Percentiles rank a stretch among this genome's conserved stretches.
Conservation (phyloP, 2,113 vertebrate genomes). For the Solea senegalensis region DNA sequence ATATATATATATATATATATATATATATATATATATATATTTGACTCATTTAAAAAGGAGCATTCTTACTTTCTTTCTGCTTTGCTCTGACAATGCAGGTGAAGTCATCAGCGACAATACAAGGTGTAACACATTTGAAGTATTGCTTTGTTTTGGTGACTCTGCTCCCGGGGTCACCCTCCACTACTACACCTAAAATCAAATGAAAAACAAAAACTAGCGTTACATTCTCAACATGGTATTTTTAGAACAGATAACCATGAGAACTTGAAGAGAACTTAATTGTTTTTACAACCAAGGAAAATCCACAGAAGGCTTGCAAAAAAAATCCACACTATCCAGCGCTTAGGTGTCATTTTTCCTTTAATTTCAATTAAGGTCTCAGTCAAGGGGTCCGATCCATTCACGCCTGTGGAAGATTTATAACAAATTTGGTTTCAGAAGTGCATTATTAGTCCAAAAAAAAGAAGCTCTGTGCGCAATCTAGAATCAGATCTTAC, state of each 20-base stretch:
- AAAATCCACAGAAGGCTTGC: slow-evolving; percentile 15
- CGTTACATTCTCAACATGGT: too few species aligned
- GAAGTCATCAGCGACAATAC: slow-evolving; percentile 33
- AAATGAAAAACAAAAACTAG: too few species aligned
- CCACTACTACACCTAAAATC: too few species aligned
- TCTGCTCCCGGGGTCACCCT: too few species aligned
- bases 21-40: not conserved
- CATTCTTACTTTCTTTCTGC: rapidly evolving
- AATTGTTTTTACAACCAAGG: slow-evolving; percentile 15
- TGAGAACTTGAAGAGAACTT: not conserved
- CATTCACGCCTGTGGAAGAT: not conserved
- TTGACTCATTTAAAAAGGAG: not conserved
- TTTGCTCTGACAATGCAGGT: rapidly evolving
- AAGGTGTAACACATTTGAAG: not conserved
- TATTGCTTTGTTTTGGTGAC: too few species aligned
- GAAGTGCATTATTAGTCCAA: too few species aligned
- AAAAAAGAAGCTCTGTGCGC: too few species aligned
- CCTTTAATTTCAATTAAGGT: not conserved
- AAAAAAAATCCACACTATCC: slow-evolving; percentile 15
- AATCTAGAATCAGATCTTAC: not conserved
- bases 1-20: too few species aligned
- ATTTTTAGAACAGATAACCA: too few species aligned
- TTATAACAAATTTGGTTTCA: not conserved
- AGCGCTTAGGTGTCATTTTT: slow-evolving; percentile 35
- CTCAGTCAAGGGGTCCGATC: not conserved